Evolutionary conservation across 2,888 invertebrate genomes (phyloP).

Genomic region (Rhorus exstirpatorius): DNA sequence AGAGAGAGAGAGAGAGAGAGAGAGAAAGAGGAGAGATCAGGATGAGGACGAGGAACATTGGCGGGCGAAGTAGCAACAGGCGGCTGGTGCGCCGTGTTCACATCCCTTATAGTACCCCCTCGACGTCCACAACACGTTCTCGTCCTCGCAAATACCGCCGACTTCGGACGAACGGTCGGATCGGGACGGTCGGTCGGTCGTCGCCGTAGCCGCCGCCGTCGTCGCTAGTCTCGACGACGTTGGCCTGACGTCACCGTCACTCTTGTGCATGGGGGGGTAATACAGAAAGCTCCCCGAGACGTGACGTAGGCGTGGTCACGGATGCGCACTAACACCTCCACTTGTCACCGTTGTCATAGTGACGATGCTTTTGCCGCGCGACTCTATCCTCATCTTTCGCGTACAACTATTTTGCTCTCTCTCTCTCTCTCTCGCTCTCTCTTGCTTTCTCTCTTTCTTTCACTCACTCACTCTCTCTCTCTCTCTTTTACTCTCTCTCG

Average conservation of each 20-base stretch:
- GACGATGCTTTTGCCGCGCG: conserved; percentile 79
- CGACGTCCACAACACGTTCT: conserved; percentile 78
- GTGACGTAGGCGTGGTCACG: conserved; percentile 86
- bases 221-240: conserved; percentile 48
- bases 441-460: neutral
- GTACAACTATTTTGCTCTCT: conserved; percentile 46
- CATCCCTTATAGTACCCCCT: conserved; percentile 68
- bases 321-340: conserved; percentile 85
- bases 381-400: conserved; percentile 45
- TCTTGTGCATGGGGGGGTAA: conserved; percentile 22
- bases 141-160: conserved; percentile 77
- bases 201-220: conserved; percentile 21
- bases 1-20: conserved; percentile 60
- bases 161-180: conserved; percentile 75
- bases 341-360: conserved; percentile 85
- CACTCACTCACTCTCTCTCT: conserved; percentile 27
- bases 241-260: conserved; percentile 81
- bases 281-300: conserved; percentile 60
- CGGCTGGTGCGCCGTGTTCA: conserved; percentile 76
- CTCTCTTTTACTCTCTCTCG: neutral
- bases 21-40: conserved; percentile 37
- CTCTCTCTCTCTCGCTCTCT: conserved; percentile 25
- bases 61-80: conserved; percentile 83
- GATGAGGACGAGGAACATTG: conserved; percentile 32
- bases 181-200: conserved; percentile 38